Evolutionary conservation across 2,888 invertebrate genomes (phyloP).

Genomic region (Monopis laevigella): DNA sequence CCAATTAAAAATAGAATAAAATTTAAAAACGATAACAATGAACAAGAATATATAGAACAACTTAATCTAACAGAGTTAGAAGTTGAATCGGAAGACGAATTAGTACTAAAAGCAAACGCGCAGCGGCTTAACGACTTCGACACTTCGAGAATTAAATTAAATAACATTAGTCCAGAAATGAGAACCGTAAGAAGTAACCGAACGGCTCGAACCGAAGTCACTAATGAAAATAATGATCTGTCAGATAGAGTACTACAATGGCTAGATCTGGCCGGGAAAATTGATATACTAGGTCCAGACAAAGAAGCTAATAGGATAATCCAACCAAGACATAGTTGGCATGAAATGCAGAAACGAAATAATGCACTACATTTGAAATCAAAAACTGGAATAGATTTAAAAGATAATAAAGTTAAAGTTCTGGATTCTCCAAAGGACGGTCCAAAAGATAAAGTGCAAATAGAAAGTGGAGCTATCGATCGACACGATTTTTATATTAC

Average conservation of each 20-base stretch:
- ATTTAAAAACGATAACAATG: constrained; percentile 26
- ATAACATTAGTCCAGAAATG: constrained; percentile 35
- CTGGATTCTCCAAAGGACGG: constrained; percentile 34
- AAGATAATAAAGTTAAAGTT: constrained; percentile 22
- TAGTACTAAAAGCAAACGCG: constrained; percentile 34
- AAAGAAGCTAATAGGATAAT: constrained; percentile 39
- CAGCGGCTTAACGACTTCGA: constrained; percentile 35
- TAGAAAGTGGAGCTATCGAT: constrained; percentile 44
- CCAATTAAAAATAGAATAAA: constrained; percentile 21
- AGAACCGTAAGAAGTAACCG: constrained; percentile 42
- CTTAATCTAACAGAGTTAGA: constrained; percentile 42
- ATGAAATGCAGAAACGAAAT: constrained; percentile 43
- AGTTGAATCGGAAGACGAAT: constrained; percentile 36
- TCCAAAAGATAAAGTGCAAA: constrained; percentile 29
- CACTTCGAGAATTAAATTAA: constrained; percentile 25
- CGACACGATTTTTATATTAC: constrained; percentile 51
- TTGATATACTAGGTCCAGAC: constrained; percentile 46
- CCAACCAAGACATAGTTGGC: constrained; percentile 54
- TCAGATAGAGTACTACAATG: constrained; percentile 81
- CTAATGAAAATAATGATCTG: constrained; percentile 44
- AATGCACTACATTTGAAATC: constrained; percentile 38
- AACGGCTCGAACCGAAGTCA: constrained; percentile 36
- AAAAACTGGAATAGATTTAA: constrained; percentile 38
- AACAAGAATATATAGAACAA: constrained; percentile 33
- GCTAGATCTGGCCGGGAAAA: constrained; percentile 78